Evolutionary conservation across 2,113 vertebrate species (phyloP).

Genomic region (Brachyhypopomus gauderio): DNA sequence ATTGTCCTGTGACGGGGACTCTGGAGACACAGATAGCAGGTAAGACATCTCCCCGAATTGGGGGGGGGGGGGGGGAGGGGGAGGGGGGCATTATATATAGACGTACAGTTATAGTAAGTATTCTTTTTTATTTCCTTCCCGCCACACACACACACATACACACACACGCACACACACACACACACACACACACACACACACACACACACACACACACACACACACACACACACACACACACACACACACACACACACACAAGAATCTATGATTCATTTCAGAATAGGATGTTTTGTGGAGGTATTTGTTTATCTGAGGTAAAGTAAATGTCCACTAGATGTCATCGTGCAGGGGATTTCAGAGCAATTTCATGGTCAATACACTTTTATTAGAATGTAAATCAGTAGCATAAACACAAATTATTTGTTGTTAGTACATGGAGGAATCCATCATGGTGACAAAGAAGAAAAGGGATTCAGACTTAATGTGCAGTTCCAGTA

Average conservation of each 20-base stretch:
- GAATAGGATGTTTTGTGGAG: neutral
- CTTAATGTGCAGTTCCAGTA: too few relatives aligned
- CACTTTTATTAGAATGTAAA: neutral
- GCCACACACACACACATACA: too few relatives aligned
- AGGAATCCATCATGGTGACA: too few relatives aligned
- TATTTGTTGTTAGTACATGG: neutral
- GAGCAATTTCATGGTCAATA: neutral
- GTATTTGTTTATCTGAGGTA: neutral
- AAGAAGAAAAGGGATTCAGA: too few relatives aligned
- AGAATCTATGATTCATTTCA: neutral
- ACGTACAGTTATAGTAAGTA: neutral
- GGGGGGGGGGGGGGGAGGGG: neutral
- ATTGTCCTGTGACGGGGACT: constrained; percentile 65
- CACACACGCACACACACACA: too few relatives aligned
- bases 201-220: too few relatives aligned
- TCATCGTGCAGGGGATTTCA: constrained; percentile 27
- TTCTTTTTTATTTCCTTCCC: neutral
- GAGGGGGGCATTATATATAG: constrained; percentile 1
- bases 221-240: too few relatives aligned
- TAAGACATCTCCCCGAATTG: constrained; percentile 31
- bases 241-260: too few relatives aligned
- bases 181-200: too few relatives aligned
- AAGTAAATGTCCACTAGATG: constrained; percentile 38
- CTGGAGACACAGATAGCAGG: constrained; percentile 57
- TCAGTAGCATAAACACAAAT: neutral